These are phyloP conservation scores for Strix aluco DNA, from an alignment of 2,113 vertebrate species.

Conservation along the genomic window DNA sequence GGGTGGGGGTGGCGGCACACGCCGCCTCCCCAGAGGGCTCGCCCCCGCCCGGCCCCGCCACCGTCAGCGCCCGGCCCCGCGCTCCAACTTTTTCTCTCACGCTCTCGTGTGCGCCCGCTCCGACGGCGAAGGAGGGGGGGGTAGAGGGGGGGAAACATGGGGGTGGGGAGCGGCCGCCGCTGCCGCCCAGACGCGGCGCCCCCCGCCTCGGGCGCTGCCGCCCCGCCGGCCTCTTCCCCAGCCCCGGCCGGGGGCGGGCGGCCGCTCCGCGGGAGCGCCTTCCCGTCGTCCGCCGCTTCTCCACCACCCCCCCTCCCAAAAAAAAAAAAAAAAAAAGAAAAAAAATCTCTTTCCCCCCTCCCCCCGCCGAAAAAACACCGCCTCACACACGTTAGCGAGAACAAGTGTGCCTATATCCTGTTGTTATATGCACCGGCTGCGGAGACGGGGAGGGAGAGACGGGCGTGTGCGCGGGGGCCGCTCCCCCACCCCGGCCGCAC, in stretches of 20 bases:
- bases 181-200: background rate
- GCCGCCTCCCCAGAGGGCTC: background rate
- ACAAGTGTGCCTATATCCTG: conserved; percentile 37
- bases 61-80: background rate
- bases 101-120: conserved; percentile 29
- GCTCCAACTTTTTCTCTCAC: conserved; percentile 47
- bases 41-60: background rate
- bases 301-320: too few species aligned
- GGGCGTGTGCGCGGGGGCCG: background rate
- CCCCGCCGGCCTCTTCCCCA: background rate
- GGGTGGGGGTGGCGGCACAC: background rate
- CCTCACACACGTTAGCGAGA: background rate
- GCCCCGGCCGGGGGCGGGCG: background rate
- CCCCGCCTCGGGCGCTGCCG: background rate
- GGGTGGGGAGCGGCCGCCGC: background rate
- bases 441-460: background rate
- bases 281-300: background rate
- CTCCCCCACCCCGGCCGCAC: background rate
- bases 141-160: background rate
- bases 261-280: background rate
- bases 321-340: background rate
- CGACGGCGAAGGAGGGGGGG: background rate
- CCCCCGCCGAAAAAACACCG: background rate
- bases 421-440: conserved; percentile 20
- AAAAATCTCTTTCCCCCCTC: background rate